Evolutionary conservation across 2,113 vertebrate species (phyloP).

Genomic region (Onychostoma macrolepis): DNA sequence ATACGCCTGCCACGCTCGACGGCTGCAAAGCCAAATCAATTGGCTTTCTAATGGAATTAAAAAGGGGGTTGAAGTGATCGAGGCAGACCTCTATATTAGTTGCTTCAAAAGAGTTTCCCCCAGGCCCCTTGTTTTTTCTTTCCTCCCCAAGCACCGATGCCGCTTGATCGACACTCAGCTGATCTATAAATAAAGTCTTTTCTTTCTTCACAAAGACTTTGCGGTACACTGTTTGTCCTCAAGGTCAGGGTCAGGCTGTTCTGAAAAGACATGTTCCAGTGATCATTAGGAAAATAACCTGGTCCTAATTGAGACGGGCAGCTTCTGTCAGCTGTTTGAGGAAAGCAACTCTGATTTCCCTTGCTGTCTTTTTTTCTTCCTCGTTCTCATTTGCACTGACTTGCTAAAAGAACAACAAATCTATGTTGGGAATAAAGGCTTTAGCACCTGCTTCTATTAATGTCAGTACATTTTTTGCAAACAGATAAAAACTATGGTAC

Average conservation of each 20-base stretch:
- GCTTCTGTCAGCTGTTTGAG: slow-evolving; percentile 77
- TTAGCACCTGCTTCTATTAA: not conserved
- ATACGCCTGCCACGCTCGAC: slow-evolving; percentile 2
- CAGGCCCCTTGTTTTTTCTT: slow-evolving; percentile 47
- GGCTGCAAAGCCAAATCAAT: slow-evolving; percentile 70
- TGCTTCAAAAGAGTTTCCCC: slow-evolving; percentile 69
- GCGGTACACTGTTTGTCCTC: slow-evolving; percentile 83
- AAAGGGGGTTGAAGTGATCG: slow-evolving; percentile 69
- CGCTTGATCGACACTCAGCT: slow-evolving; percentile 86
- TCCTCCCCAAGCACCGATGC: slow-evolving; percentile 69
- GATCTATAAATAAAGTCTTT: slow-evolving; percentile 94
- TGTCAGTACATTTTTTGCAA: slow-evolving; percentile 25
- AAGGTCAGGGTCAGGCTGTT: slow-evolving; percentile 90
- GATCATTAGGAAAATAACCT: slow-evolving; percentile 85
- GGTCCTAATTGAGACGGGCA: slow-evolving; percentile 86
- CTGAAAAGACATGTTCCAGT: slow-evolving; percentile 87
- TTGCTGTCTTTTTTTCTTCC: slow-evolving; percentile 66
- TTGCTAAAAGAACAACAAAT: not conserved
- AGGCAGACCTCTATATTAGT: slow-evolving; percentile 74
- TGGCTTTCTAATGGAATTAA: slow-evolving; percentile 80
- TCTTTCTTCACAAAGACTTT: slow-evolving; percentile 84
- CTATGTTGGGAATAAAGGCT: not conserved
- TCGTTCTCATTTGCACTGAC: not conserved
- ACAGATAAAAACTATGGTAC: slow-evolving; percentile 18
- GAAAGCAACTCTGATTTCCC: slow-evolving; percentile 15